phyloP scores from a whole-genome alignment of 2,888 invertebrate genomes.

The Hypolimnas misippus region DNA sequence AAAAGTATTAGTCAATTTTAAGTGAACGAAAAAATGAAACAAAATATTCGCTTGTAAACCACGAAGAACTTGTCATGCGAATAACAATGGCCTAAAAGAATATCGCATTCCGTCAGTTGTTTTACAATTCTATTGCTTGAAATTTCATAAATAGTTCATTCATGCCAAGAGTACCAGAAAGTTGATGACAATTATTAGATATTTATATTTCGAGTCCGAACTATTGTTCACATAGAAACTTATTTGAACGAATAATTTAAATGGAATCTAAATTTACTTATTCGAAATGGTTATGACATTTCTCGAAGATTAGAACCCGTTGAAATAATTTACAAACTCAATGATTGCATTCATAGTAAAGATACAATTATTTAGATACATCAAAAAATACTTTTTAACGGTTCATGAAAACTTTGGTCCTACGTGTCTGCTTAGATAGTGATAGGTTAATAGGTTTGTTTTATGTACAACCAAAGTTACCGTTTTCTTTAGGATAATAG shows the following conservation, averaged over 20 bases:
- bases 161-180: constrained; percentile 4
- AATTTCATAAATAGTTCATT: constrained; percentile 2
- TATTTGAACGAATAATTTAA: constrained; percentile 63
- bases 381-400: constrained; percentile 12
- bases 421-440: constrained; percentile 19
- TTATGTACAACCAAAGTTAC: too few relatives aligned
- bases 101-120: constrained; percentile 20
- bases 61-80: not conserved
- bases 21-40: not conserved
- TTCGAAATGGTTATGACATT: constrained; percentile 35
- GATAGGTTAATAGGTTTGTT: too few relatives aligned
- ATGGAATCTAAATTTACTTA: constrained; percentile 50
- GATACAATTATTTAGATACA: constrained; percentile 62
- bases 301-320: constrained; percentile 61
- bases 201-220: constrained; percentile 46
- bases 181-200: constrained; percentile 55
- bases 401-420: constrained; percentile 5
- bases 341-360: constrained; percentile 76
- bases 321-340: constrained; percentile 75
- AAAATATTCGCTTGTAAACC: too few relatives aligned
- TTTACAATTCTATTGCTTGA: constrained; percentile 6
- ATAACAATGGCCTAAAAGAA: constrained; percentile 1
- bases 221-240: constrained; percentile 57
- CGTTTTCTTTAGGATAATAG: not conserved
- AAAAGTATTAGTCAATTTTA: constrained; percentile 4